Evolutionary conservation across 2,113 vertebrate species (phyloP).

Genomic region (Lepus timidus): DNA sequence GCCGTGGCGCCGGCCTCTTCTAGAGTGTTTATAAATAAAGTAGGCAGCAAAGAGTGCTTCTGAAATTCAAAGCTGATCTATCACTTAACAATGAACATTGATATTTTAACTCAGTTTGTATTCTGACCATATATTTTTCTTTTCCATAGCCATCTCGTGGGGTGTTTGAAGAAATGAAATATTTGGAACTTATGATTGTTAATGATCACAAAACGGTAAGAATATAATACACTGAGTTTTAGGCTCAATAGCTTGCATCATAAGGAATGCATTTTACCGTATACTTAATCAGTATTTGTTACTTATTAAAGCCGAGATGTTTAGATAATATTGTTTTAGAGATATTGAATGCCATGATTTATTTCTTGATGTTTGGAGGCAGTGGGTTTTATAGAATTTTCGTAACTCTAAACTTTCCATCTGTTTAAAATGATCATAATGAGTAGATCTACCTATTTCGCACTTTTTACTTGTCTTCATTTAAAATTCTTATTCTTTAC

Average conservation of each 20-base stretch:
- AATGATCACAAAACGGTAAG: slow-evolving; percentile 97
- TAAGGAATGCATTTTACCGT: slow-evolving; percentile 37
- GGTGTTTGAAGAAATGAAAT: slow-evolving; percentile 98
- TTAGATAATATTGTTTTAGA: slow-evolving; percentile 27
- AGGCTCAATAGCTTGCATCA: background rate
- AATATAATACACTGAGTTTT: background rate
- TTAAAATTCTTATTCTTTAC: slow-evolving; percentile 10
- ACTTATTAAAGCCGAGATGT: slow-evolving; percentile 5
- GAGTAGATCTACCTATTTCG: background rate
- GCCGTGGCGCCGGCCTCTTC: background rate
- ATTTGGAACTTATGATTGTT: slow-evolving; percentile 98
- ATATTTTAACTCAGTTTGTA: background rate
- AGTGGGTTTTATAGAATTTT: slow-evolving; percentile 31
- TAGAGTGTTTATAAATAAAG: slow-evolving; percentile 40
- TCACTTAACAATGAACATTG: background rate
- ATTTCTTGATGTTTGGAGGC: slow-evolving; percentile 17
- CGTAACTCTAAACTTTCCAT: background rate
- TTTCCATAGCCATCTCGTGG: slow-evolving; percentile 92
- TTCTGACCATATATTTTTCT: slow-evolving; percentile 75
- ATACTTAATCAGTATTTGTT: slow-evolving; percentile 25
- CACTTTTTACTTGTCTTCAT: background rate
- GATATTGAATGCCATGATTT: background rate
- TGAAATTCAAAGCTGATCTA: slow-evolving; percentile 13
- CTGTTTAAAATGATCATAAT: background rate
- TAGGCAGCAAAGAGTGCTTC: background rate